Conservation (phyloP, 2,888 invertebrate species). For the Dexiosoma caninum region DNA sequence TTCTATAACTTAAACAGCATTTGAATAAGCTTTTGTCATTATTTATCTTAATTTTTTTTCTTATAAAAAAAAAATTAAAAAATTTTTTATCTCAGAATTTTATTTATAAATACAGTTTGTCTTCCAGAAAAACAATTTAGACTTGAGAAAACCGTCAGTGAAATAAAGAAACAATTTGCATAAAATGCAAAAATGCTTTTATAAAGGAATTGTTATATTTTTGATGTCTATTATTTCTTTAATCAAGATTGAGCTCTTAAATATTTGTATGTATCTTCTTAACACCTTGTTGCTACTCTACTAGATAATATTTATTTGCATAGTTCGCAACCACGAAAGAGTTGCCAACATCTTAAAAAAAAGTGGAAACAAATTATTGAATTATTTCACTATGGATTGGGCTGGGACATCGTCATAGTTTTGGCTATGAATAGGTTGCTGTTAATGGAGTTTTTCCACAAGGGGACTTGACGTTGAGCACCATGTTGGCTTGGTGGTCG, state of each 20-base stretch:
- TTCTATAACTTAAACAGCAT: neutral
- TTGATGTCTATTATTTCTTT: constrained; percentile 16
- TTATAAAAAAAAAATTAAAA: neutral
- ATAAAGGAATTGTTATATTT: constrained; percentile 1
- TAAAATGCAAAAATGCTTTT: constrained; percentile 6
- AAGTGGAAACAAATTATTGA: too few relatives aligned
- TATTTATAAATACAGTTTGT: neutral
- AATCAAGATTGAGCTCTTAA: constrained; percentile 43
- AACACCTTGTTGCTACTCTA: constrained; percentile 40
- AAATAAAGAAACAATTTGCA: neutral
- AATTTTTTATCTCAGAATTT: neutral
- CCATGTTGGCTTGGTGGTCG: too few relatives aligned
- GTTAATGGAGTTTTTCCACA: too few relatives aligned
- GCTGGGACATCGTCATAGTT: too few relatives aligned
- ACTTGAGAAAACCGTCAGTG: too few relatives aligned
- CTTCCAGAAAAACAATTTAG: neutral
- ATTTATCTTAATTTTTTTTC: neutral
- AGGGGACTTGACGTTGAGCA: too few relatives aligned
- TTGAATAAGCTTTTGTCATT: neutral
- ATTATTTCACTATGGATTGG: too few relatives aligned
- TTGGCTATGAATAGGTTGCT: too few relatives aligned
- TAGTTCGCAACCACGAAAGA: neutral
- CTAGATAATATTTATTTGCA: constrained; percentile 34
- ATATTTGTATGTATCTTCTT: constrained; percentile 46
- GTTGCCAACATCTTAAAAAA: neutral